Conservation (phyloP, 1,140 invertebrate genomes). For the Dufourea novaeangliae region DNA sequence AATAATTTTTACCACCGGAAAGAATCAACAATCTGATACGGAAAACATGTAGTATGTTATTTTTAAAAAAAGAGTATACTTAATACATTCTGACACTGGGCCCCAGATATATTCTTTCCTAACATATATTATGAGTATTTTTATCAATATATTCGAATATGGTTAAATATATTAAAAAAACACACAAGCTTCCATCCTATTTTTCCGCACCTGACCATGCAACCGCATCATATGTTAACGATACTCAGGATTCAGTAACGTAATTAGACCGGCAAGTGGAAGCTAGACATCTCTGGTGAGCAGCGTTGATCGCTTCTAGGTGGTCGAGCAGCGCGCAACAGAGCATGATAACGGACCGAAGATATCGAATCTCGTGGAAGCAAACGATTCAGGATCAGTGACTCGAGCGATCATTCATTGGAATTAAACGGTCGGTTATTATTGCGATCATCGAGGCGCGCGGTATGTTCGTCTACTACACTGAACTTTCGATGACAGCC, state of each 20-base stretch:
- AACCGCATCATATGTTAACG: too few relatives aligned
- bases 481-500: conserved; percentile 38
- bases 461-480: conserved; percentile 21
- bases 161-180: too few relatives aligned
- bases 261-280: neutral
- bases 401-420: conserved; percentile 29
- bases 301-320: neutral
- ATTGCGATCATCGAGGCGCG: conserved; percentile 26
- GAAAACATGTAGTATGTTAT: too few relatives aligned
- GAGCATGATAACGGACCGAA: neutral
- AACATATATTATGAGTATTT: too few relatives aligned
- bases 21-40: too few relatives aligned
- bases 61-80: too few relatives aligned
- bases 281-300: neutral
- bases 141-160: too few relatives aligned
- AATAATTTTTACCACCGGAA: too few relatives aligned
- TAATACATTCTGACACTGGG: too few relatives aligned
- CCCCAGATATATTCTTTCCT: too few relatives aligned
- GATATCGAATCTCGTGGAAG: conserved; percentile 22
- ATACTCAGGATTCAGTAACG: neutral
- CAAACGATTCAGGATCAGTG: conserved; percentile 30
- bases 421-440: conserved; percentile 39
- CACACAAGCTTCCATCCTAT: too few relatives aligned
- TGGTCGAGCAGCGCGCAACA: neutral
- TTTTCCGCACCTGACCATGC: too few relatives aligned